Evolutionary conservation across 2,888 invertebrate genomes (phyloP), one percentile per base, ranked within the genome.

Genomic region (Philereme vetulata): DNA sequence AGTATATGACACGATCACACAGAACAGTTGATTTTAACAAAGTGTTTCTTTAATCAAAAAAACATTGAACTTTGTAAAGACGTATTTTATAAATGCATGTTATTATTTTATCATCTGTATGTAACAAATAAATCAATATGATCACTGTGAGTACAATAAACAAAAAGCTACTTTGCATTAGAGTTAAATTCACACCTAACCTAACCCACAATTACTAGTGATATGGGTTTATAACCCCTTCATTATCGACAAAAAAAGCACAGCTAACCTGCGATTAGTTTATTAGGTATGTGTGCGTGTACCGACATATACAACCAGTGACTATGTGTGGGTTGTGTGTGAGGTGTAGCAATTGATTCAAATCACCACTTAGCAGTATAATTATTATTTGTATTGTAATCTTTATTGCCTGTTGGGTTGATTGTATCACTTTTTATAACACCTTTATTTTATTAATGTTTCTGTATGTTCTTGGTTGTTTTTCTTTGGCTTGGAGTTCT

Each of bases 281-380:
- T 10, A 21, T 47, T 5, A 6, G 4, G 21, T 32, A 10, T 43
- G 21, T 35, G 11, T 4, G 34, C 10, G 42, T 34, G 34, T n/a
- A 9, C 8, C 8, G 3, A 4, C 5, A 8, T 21, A 21, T 21
- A 32, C 32, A 32, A n/a, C 47, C 45, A 7, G 45, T 45, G 5
- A 33, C 34, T 47, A 48, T 42, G 55, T 44, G 56, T 60, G 56
- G 36, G 51, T 2, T 45, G 51, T 35, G 42, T 45, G 51, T 35
- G 42, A 11, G 58, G 45, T 46, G 35, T 53, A 52, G 35, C 56
- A 38, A 57, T 53, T 61, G 56, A 61, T 61, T 61, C 52, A 48
- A 61, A 61, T 61, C 56, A 57, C 56, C 56, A 61, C 56, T 56
- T 56, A 47, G 47, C 11, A 51, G 46, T 21, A 53, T 61, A 56